Conservation (phyloP, 2,113 vertebrate species). For the Aramus guarauna region DNA sequence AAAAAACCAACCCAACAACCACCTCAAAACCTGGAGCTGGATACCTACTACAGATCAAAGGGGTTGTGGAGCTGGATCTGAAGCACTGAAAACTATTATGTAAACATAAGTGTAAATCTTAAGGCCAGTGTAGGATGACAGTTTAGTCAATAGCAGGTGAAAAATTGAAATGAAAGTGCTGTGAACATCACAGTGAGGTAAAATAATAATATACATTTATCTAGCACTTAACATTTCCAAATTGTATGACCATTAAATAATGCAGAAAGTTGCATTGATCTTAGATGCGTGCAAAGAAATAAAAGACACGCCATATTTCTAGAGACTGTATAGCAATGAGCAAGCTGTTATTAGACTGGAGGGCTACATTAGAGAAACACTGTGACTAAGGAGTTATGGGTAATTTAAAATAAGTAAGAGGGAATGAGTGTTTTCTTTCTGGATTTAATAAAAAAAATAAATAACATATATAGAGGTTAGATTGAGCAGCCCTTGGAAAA, state of each 20-base stretch:
- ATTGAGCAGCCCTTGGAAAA: neutral
- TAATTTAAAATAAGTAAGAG: neutral
- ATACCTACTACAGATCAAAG: neutral
- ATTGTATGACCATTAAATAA: neutral
- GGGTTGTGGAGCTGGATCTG: neutral
- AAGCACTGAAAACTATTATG: neutral
- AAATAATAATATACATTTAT: neutral
- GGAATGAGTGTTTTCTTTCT: neutral
- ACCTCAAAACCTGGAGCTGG: neutral
- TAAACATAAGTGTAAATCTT: neutral
- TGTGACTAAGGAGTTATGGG: neutral
- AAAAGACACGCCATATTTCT: fast-evolving
- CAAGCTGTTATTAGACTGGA: neutral
- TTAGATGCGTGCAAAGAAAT: neutral
- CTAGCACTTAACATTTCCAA: neutral
- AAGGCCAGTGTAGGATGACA: neutral
- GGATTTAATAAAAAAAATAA: neutral
- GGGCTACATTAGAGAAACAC: neutral
- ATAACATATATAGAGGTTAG: neutral
- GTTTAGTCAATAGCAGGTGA: neutral
- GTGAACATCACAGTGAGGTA: neutral
- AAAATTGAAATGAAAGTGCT: neutral
- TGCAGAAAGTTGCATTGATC: neutral
- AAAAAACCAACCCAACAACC: neutral
- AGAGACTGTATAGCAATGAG: neutral